Base-by-base conservation (phyloP, 2,888 invertebrate genomes). In the Diadromus collaris region DNA sequence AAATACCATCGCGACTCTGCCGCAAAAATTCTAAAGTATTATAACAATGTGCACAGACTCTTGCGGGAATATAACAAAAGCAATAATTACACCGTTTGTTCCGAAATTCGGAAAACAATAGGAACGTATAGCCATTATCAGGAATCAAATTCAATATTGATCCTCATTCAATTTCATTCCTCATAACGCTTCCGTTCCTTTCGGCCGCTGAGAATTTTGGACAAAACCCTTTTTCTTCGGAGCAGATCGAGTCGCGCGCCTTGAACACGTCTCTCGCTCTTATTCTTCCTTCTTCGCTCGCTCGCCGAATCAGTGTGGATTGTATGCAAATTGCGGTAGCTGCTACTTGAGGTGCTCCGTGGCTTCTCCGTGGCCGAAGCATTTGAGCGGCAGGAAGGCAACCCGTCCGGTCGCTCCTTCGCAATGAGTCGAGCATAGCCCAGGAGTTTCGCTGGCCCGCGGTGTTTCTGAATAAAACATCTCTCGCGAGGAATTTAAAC, bases 401-500 rank as follows among this genome's bases (percentile, higher is more conserved):
- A 60, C 76, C 64, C 63, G 68, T 80, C 48, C 56, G 69, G 71
- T 60, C 61, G 71, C 48, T 76, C 51, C 44, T 74, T 38, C 73
- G 61, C 58, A 60, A 72, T 68, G 72, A 77, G 63, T 64, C 32
- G 64, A 63, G 64, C 60, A 73, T 63, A 73, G 78, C 70, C 63
- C 56, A 56, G 46, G 54, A 63, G 58, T 44, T 63, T 65, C 48
- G n/a, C 86, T 86, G 85, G 88, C 88, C 88, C 86, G 85, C 87
- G 88, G 89, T 88, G 86, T 89, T 89, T 86, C 86, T 89, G 90
- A 90, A 90, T 90, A 89, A 90, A 90, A 90, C 89, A 90, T 90
- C 89, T 87, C 84, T 82, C 86, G 82, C 85, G 83, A 83, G 87
- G 88, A 90, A 89, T 89, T 89, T 88, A 85, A 86, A 85, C 81